Evolutionary conservation across 2,888 invertebrate genomes (phyloP), one percentile per base, ranked within the genome.

Genomic region (Parnassius smintheus): DNA sequence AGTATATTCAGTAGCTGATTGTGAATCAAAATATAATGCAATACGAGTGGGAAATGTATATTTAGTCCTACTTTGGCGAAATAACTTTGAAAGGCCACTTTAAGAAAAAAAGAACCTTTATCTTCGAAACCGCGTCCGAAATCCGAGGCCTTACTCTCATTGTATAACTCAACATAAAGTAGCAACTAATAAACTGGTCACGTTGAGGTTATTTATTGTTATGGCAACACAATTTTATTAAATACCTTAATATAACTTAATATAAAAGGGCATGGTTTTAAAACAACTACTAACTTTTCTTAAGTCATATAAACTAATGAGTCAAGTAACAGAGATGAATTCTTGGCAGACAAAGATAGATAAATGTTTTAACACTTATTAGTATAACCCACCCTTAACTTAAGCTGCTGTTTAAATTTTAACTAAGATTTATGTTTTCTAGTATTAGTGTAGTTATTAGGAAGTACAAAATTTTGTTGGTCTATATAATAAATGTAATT

Each of bases 141-240:
- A 80, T 77, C 80, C 76, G 71, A 81, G 80, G 76, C 80, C 74
- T 82, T 77, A 78, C 81, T 82, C 75, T 76, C 71, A 75, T 74
- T 72, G 75, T 68, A 67, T 73, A 78, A 73, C 78, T 76, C 76
- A 78, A 82, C 76, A 74, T 76, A 88, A 90, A 86, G 80, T 82
- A 82, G 81, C 83, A 67, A 86, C 85, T 88, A 89, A 88, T 86
- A 91, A 85, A 81, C 90, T 68, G 83, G 88, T 89, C 89, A 88
- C 88, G 90, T 88, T 83, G 83, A 74, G 77, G 76, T 88, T 88
- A 88, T 89, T 89, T 89, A 88, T 89, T 86, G 84, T 86, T 86
- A 83, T 84, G 77, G 85, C 81, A 82, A 83, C 78, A 83, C 80
- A 73, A 77, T 77, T 79, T 76, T 77, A 78, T 81, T 84, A 83